Percentiles rank a stretch among this genome's conserved stretches.
phyloP scores from a whole-genome alignment of 1,140 invertebrate species.

The Chlorops oryzae region DNA sequence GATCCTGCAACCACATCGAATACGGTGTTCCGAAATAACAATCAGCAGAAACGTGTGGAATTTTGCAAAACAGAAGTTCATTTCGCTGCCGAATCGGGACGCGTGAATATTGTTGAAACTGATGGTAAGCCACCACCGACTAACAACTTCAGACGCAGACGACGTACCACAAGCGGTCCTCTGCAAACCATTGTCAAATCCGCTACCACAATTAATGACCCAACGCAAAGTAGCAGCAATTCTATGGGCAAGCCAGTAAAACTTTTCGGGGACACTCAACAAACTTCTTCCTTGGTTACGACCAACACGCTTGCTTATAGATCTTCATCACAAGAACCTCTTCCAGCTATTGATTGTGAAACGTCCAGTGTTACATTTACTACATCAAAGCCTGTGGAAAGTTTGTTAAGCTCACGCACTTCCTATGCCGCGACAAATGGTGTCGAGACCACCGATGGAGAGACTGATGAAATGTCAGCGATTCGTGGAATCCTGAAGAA shows the following conservation, averaged over 20 bases:
- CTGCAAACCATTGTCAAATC: conserved; percentile 40
- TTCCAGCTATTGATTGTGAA: too few species aligned
- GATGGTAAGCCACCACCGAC: conserved; percentile 76
- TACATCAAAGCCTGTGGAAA: conserved; percentile 23
- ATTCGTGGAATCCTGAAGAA: conserved; percentile 66
- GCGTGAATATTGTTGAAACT: conserved; percentile 79
- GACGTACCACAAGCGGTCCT: conserved; percentile 49
- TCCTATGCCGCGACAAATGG: conserved; percentile 43
- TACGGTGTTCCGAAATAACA: too few species aligned
- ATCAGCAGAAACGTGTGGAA: conserved; percentile 65
- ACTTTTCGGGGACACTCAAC: conserved; percentile 35
- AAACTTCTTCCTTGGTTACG: conserved; percentile 23
- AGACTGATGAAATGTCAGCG: conserved; percentile 51
- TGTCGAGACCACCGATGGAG: conserved; percentile 47
- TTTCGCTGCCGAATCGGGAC: conserved; percentile 74
- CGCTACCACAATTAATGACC: conserved; percentile 15
- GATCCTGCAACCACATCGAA: conserved; percentile 12
- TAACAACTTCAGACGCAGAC: conserved; percentile 65
- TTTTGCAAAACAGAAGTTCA: conserved; percentile 83
- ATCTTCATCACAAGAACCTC: too few species aligned
- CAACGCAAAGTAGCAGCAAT: too few species aligned
- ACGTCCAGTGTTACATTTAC: conserved; percentile 27
- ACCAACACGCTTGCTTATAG: conserved; percentile 35
- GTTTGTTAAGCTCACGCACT: conserved; percentile 27
- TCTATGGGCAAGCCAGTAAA: conserved; percentile 22